phyloP scores from a whole-genome alignment of 2,113 vertebrate species.

The Lepisosteus oculatus region DNA sequence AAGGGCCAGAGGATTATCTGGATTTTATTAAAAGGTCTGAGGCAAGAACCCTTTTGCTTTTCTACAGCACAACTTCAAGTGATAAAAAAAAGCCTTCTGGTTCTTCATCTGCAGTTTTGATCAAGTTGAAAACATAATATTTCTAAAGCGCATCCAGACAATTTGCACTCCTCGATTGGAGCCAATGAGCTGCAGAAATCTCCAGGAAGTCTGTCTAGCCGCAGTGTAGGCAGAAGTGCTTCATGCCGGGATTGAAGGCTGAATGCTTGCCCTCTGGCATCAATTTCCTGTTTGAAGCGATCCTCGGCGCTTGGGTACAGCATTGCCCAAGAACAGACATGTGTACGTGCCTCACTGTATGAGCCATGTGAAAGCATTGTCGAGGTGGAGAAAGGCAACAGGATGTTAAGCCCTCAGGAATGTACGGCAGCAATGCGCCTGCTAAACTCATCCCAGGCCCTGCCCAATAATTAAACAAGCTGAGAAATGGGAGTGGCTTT shows the following conservation, averaged over 20 bases:
- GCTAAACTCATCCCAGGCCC: conserved; percentile 45
- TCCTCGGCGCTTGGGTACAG: conserved; percentile 56
- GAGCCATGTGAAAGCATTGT: conserved; percentile 32
- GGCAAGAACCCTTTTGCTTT: conserved; percentile 3
- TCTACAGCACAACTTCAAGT: background rate
- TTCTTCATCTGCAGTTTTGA: conserved; percentile 14
- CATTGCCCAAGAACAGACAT: conserved; percentile 37
- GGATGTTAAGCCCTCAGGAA: conserved; percentile 70
- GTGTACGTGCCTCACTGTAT: conserved; percentile 61
- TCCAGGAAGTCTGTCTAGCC: conserved; percentile 64
- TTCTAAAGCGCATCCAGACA: conserved; percentile 7
- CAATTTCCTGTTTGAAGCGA: conserved; percentile 72
- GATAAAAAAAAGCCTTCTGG: background rate
- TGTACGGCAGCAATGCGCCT: conserved; percentile 54
- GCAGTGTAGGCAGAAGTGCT: conserved; percentile 58
- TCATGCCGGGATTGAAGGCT: conserved; percentile 48
- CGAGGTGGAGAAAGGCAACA: conserved; percentile 64
- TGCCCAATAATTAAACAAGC: conserved; percentile 14
- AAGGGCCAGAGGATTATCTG: conserved; percentile 4
- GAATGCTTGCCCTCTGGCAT: conserved; percentile 65
- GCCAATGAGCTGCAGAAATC: conserved; percentile 18
- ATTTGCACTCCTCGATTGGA: conserved; percentile 4
- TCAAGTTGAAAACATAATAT: conserved; percentile 8
- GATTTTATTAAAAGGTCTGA: background rate
- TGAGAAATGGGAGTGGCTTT: background rate